These are phyloP conservation scores for Passer domesticus DNA, from an alignment of 2,113 vertebrate species.

Conservation along the genomic window DNA sequence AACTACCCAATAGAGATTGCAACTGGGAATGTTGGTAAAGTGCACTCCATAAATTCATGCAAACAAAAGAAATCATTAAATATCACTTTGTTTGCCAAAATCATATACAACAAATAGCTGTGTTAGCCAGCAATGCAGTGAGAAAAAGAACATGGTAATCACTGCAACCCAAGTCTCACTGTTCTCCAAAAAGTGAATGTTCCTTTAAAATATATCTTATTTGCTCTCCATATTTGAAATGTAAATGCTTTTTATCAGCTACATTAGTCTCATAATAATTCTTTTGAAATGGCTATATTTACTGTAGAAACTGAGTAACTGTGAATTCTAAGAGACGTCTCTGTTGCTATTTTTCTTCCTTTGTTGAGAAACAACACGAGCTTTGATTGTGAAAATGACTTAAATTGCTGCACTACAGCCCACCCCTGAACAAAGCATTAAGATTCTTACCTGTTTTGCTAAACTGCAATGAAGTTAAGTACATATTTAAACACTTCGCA, in stretches of 20 bases:
- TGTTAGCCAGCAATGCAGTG: neutral
- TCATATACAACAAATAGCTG: neutral
- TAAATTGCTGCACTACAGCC: neutral
- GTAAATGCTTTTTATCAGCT: neutral
- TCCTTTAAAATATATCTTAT: neutral
- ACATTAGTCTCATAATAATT: neutral
- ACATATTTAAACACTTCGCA: neutral
- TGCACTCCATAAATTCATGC: neutral
- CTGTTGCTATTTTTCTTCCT: neutral
- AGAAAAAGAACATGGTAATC: neutral
- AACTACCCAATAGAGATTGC: neutral
- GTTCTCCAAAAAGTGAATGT: neutral
- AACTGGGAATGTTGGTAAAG: neutral
- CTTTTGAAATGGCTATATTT: neutral
- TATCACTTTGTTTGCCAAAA: neutral
- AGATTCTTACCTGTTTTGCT: neutral
- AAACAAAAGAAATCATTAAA: neutral
- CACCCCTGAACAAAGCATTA: neutral
- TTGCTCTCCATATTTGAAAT: neutral
- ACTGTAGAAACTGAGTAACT: neutral
- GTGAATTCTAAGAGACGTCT: neutral
- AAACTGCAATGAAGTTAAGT: neutral
- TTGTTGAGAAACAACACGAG: neutral
- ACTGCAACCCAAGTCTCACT: neutral
- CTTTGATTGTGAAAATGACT: neutral